phyloP scores from a whole-genome alignment of 2,113 vertebrate genomes.

The Mellivora capensis region DNA sequence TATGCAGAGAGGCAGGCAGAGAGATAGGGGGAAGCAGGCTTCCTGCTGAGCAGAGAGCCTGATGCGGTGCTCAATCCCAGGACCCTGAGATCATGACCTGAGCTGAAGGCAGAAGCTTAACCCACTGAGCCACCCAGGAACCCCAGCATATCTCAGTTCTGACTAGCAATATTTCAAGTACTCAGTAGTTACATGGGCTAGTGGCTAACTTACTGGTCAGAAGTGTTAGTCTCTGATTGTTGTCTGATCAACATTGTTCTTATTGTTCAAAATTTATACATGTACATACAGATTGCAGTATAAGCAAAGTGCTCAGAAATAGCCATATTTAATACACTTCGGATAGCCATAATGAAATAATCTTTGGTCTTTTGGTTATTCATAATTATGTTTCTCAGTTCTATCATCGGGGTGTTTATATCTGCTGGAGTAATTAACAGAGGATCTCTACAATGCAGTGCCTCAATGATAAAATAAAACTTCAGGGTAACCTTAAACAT shows the following conservation, averaged over 20 bases:
- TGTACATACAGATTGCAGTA: not conserved
- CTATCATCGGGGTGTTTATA: not conserved
- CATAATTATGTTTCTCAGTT: not conserved
- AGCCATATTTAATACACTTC: not conserved
- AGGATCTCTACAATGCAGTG: not conserved
- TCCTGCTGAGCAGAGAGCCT: no score
- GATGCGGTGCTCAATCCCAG: no score
- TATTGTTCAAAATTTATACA: not conserved
- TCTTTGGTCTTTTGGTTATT: not conserved
- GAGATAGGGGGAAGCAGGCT: no score
- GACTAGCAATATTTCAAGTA: not conserved
- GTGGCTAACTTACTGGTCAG: not conserved
- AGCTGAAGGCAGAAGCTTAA: no score
- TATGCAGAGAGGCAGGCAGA: no score
- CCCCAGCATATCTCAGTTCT: not conserved
- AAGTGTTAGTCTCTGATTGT: not conserved
- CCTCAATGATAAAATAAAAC: not conserved
- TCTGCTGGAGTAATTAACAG: not conserved
- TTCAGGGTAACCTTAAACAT: not conserved
- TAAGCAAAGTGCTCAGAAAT: not conserved
- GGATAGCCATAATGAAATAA: not conserved
- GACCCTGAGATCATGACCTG: no score
- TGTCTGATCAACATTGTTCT: not conserved
- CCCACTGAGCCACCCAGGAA: no score
- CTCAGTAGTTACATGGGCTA: not conserved